phyloP scores from a whole-genome alignment of 2,797 vertebrate genomes.

The Peromyscus nudipes region DNA sequence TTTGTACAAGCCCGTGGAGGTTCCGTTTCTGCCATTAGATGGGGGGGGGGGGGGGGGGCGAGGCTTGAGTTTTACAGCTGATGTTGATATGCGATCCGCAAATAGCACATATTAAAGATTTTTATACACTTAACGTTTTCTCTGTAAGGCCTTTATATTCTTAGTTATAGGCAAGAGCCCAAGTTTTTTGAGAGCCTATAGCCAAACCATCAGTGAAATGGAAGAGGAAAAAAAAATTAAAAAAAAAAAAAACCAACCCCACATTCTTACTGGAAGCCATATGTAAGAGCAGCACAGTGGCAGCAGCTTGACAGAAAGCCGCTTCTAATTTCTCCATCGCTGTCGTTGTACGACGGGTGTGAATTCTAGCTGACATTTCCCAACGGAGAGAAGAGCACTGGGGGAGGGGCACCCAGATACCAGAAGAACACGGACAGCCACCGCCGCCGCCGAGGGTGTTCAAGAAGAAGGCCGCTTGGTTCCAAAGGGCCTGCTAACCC shows the following conservation, averaged over 20 bases:
- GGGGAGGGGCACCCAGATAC: background rate
- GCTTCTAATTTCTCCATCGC: constrained; percentile 74
- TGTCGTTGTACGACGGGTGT: constrained; percentile 66
- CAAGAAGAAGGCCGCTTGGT: background rate
- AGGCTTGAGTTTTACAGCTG: constrained; percentile 22
- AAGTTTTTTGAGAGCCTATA: constrained; percentile 62
- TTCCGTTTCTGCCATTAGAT: background rate
- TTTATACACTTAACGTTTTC: constrained; percentile 64
- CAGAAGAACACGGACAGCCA: background rate
- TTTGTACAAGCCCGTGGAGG: background rate
- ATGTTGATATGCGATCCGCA: constrained; percentile 54
- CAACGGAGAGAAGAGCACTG: constrained; percentile 35
- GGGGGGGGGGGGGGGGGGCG: too few species aligned
- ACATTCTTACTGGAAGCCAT: constrained; percentile 59
- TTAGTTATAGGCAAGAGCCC: constrained; percentile 68
- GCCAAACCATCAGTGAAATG: constrained; percentile 70
- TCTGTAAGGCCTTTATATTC: constrained; percentile 64
- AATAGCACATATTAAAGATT: constrained; percentile 66
- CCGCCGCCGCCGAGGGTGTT: background rate
- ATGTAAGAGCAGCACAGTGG: constrained; percentile 59
- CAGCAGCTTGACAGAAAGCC: constrained; percentile 50
- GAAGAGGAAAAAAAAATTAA: background rate
- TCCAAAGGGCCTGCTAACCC: background rate
- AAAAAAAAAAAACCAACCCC: background rate
- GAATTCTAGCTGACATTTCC: constrained; percentile 79